Base-by-base conservation (phyloP, 2,888 invertebrate species). In the Escarpia spicata region DNA sequence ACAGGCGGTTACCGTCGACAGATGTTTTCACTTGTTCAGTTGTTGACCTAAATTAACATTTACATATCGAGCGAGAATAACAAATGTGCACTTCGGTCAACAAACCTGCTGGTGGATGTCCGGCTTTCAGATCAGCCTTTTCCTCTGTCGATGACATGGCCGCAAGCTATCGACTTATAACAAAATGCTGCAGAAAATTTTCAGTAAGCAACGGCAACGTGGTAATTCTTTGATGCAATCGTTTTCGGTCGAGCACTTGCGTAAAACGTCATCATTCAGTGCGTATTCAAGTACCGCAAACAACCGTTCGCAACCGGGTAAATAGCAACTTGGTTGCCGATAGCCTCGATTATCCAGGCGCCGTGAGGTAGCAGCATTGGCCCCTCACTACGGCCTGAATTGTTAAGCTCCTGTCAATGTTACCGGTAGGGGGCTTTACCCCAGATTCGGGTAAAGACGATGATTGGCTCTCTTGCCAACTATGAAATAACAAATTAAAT, bases 81-180 rank as follows among this genome's bases (percentile, higher is more conserved):
- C n/a, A 75, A 75, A 15, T n/a, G 15, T 37, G 31, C 43, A 60
- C 26, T 43, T 44, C 10, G 43, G 26, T 45, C 93, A 94, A 95
- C 96, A 97, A 97, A 98, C 98, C 98, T 97, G 98, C 98, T 95
- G 98, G 98, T 94, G 98, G 98, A 97, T 98, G 98, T 93, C 98
- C 98, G 94, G 97, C 98, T 96, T 98, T 98, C 90, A 98, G 97
- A 96, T 98, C 98, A 93, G 97, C 96, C 90, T 94, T 94, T 94
- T 98, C 98, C 95, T 97, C 97, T 95, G 98, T 97, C 95, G 97
- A 97, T 95, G 98, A 96, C 96, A 96, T 96, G n/a, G 75, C 19
- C 75, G 75, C 75, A 75, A 75, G 75, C 75, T 75, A 75, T 6
- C 26, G n/a, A 75, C 19, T 15, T 75, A 26, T 75, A n/a, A 75